Evolutionary conservation across 2,113 vertebrate genomes (phyloP).

Genomic region (Calidris pugnax): DNA sequence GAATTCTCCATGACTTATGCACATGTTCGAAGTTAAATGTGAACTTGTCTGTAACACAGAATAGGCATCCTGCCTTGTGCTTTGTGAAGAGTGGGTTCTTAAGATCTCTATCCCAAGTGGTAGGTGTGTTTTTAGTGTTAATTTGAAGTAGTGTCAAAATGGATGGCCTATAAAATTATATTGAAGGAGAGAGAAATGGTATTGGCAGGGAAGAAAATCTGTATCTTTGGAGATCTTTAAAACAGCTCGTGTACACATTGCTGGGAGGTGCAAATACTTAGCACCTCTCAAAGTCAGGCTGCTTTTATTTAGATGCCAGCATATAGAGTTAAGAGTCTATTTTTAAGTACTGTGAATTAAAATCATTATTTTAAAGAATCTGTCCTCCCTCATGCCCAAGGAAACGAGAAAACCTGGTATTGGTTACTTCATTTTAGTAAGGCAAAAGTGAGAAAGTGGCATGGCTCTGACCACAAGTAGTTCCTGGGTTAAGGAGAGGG

Average conservation of each 20-base stretch:
- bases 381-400: constrained; percentile 38
- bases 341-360: constrained; percentile 62
- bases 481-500: neutral
- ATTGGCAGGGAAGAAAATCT: constrained; percentile 53
- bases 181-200: constrained; percentile 40
- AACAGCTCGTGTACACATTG: constrained; percentile 65
- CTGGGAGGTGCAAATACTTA: constrained; percentile 66
- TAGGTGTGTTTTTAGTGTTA: constrained; percentile 56
- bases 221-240: constrained; percentile 65
- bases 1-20: constrained; percentile 5
- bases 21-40: constrained; percentile 15
- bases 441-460: neutral
- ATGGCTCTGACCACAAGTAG: neutral
- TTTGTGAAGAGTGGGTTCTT: neutral
- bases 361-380: constrained; percentile 62
- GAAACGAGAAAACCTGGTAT: neutral
- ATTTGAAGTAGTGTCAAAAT: constrained; percentile 61
- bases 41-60: constrained; percentile 15
- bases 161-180: constrained; percentile 48
- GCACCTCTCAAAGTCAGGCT: constrained; percentile 68
- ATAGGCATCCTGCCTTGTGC: constrained; percentile 13
- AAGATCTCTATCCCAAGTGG: constrained; percentile 18
- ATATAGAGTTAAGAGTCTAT: constrained; percentile 58
- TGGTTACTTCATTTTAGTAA: neutral
- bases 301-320: constrained; percentile 69